Base-by-base conservation (phyloP, 2,113 vertebrate species). In the Promerops cafer region DNA sequence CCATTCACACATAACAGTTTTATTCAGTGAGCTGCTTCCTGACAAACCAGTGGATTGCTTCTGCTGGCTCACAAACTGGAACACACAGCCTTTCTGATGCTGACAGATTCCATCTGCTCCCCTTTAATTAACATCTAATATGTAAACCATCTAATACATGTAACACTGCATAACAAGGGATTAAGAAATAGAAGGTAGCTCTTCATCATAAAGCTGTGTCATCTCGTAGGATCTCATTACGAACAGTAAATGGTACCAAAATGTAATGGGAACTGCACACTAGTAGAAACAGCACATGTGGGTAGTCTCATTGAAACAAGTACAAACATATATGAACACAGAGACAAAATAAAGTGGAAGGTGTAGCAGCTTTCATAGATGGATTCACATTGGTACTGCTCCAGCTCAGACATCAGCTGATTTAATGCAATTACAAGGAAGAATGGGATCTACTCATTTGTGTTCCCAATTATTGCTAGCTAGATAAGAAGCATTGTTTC, bases 21-120 rank as follows among this genome's bases (percentile, higher is more conserved):
- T 26, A 83, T 77, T 91, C 68, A 71, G n/a, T 2, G 7, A 28
- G 40, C 69, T 91, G 87, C 66, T 71, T 93, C 75, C 92, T 80
- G 71, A 47, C 28, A 90, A 92, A 77, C 19, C 4, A 1, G 22
- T 26, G 52, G 66, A 87, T 93, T 71, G 63, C 86, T 94, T 93
- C 86, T 90, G 47, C 89, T 95, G 89, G 95, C 95, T 96, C 77
- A 75, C 87, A 87, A 39, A 77, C 56, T 84, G 2, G 3, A 87
- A 91, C 70, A 71, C 1, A 4, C 77, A 87, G 87, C 80, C 93
- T 75, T 94, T 84, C 89, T 95, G 90, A 96, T 95, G 94, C 92
- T 97, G 96, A 96, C 95, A 97, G 96, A 97, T 97, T 97, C 96
- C 95, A 96, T 93, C 96, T 96, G 94, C 90, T 97, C 91, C 83